Conservation (phyloP, 2,888 invertebrate genomes). For the Tenthredo livida region DNA sequence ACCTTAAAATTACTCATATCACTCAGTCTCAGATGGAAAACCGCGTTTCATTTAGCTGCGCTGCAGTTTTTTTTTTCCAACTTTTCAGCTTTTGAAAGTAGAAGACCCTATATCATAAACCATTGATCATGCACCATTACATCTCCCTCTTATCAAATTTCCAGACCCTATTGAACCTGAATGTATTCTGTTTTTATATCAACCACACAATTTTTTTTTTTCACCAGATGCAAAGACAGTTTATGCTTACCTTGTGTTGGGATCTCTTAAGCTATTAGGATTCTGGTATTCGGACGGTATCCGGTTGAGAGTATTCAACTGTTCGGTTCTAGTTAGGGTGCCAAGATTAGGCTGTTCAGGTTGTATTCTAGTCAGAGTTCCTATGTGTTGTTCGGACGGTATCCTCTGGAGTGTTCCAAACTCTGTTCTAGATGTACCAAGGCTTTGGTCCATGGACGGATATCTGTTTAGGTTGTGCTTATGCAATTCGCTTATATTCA, state of each 20-base stretch:
- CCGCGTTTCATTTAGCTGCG: background rate
- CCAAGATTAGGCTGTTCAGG: slow-evolving; percentile 58
- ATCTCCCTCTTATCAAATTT: background rate
- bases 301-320: slow-evolving; percentile 68
- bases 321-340: slow-evolving; percentile 63
- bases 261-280: slow-evolving; percentile 73
- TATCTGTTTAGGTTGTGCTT: slow-evolving; percentile 70
- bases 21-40: background rate
- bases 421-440: slow-evolving; percentile 65
- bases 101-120: background rate
- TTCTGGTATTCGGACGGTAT: slow-evolving; percentile 75
- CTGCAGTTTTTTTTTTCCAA: background rate
- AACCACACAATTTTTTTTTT: background rate
- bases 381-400: slow-evolving; percentile 74
- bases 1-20: slow-evolving; percentile 9
- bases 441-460: slow-evolving; percentile 67
- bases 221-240: slow-evolving; percentile 69
- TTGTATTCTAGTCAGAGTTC: slow-evolving; percentile 57
- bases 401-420: slow-evolving; percentile 70
- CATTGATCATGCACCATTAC: slow-evolving; percentile 9
- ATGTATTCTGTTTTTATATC: background rate
- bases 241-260: slow-evolving; percentile 76
- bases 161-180: background rate
- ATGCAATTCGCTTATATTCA: slow-evolving; percentile 67
- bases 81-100: background rate